Evolutionary conservation across 2,888 invertebrate genomes (phyloP).

Genomic region (Encarsia formosa): DNA sequence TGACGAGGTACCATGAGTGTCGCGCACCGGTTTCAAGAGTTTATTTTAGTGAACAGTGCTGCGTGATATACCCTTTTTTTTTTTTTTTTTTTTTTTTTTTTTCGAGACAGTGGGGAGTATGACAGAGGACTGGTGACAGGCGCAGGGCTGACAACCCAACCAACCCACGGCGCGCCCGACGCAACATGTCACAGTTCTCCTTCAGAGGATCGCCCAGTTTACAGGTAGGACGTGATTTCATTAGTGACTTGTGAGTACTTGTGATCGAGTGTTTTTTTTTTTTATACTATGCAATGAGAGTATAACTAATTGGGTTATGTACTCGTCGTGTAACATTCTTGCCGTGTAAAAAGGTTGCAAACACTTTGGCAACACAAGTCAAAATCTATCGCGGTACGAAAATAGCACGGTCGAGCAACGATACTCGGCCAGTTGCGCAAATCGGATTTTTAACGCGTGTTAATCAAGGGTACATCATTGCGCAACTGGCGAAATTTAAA

Average conservation of each 20-base stretch:
- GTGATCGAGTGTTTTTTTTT: neutral
- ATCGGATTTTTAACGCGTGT: slow-evolving; percentile 11
- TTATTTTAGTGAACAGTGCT: neutral
- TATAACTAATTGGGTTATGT: too few relatives aligned
- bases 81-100: neutral
- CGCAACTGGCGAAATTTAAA: too few relatives aligned
- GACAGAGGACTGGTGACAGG: neutral
- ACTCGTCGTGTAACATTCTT: too few relatives aligned
- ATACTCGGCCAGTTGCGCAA: too few relatives aligned
- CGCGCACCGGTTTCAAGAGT: neutral
- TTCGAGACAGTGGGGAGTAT: neutral
- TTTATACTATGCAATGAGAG: too few relatives aligned
- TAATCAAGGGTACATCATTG: slow-evolving; percentile 25
- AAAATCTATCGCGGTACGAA: too few relatives aligned
- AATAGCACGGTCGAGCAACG: too few relatives aligned
- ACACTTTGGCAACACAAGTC: too few relatives aligned
- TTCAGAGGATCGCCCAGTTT: slow-evolving; percentile 64
- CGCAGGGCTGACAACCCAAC: slow-evolving; percentile 24
- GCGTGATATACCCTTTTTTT: neutral
- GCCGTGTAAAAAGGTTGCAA: too few relatives aligned
- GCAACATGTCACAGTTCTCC: slow-evolving; percentile 67
- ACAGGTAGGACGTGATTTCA: slow-evolving; percentile 55
- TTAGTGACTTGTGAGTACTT: neutral
- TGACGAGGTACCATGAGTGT: too few relatives aligned
- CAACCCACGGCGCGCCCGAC: slow-evolving; percentile 54